Conservation (phyloP, 2,113 vertebrate species). For the Pteronura brasiliensis region DNA sequence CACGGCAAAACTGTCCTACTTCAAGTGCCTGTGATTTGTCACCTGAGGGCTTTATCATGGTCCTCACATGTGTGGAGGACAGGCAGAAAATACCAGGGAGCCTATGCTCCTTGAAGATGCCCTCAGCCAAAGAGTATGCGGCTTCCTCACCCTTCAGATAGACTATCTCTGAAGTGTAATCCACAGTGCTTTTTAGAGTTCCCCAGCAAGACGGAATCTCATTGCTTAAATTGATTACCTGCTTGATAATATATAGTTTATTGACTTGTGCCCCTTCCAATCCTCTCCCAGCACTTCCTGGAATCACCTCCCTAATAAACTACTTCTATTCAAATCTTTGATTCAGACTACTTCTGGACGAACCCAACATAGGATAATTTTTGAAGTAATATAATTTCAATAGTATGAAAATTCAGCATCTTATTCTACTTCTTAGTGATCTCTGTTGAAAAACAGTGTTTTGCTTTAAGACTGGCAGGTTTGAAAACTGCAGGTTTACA, state of each 20-base stretch:
- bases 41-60: neutral
- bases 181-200: neutral
- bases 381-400: neutral
- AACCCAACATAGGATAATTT: neutral
- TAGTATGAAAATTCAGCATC: neutral
- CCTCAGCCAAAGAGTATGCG: neutral
- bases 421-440: neutral
- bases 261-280: neutral
- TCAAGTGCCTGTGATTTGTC: neutral
- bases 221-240: neutral
- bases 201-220: neutral
- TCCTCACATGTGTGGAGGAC: neutral
- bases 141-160: neutral
- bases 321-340: neutral
- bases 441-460: conserved; percentile 1
- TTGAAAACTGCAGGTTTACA: conserved; percentile 48
- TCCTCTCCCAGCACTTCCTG: neutral
- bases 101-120: neutral
- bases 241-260: neutral
- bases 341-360: neutral
- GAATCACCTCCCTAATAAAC: neutral
- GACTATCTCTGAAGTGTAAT: neutral
- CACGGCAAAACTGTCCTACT: rapidly evolving
- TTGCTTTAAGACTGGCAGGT: neutral
- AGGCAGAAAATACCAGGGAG: neutral